These are phyloP conservation scores for Diuraphis noxia DNA, from an alignment of 1,140 invertebrate genomes.

Conservation along the genomic window DNA sequence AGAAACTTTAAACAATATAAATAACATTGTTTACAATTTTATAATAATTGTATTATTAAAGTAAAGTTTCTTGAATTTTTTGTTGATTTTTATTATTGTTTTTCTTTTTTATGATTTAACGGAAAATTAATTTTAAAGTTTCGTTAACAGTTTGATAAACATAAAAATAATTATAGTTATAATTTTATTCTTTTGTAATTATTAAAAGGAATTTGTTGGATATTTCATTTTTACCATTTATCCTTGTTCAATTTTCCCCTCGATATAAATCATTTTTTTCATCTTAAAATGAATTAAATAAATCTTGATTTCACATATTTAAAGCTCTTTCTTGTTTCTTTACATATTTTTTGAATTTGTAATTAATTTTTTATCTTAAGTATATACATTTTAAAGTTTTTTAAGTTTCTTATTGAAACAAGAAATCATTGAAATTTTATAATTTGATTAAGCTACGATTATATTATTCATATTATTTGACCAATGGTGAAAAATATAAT, in stretches of 20 bases:
- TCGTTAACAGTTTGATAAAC: not conserved
- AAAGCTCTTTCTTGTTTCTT: not conserved
- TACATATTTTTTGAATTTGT: not conserved
- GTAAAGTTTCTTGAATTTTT: not conserved
- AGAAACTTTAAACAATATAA: not conserved
- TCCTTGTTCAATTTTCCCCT: not conserved
- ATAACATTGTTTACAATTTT: not conserved
- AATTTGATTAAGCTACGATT: not conserved
- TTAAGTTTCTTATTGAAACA: not conserved
- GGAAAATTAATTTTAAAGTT: not conserved
- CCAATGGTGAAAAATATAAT: not conserved
- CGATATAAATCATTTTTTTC: not conserved
- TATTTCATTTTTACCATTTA: not conserved
- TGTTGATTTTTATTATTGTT: not conserved
- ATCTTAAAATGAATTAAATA: not conserved
- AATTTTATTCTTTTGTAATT: not conserved
- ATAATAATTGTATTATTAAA: not conserved
- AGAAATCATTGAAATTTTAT: not conserved
- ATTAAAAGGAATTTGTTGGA: not conserved
- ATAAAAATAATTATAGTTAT: too few species aligned
- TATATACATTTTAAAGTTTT: not conserved
- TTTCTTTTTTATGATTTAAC: not conserved
- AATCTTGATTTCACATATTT: not conserved
- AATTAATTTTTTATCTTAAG: not conserved
- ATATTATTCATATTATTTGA: not conserved